phyloP scores from a whole-genome alignment of 2,113 vertebrate genomes.

The Scophthalmus maximus region DNA sequence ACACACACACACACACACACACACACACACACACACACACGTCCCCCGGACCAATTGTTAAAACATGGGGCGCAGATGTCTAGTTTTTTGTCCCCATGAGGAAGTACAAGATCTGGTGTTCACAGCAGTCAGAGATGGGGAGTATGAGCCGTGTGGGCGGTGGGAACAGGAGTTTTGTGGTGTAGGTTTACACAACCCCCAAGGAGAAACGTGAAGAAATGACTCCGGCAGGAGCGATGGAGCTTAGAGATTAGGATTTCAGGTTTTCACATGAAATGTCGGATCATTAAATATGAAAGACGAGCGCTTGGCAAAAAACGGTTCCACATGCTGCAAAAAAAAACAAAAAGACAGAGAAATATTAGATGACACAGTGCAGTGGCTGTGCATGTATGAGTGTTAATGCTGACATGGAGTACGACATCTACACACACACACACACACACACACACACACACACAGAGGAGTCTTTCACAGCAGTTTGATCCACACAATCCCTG shows the following conservation, averaged over 20 bases:
- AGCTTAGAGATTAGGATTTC: slow-evolving; percentile 38
- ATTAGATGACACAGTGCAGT: slow-evolving; percentile 7
- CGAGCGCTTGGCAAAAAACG: slow-evolving; percentile 3
- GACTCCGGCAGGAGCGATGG: slow-evolving; percentile 31
- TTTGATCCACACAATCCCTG: slow-evolving; percentile 38
- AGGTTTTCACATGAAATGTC: slow-evolving; percentile 14
- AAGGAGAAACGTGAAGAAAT: slow-evolving; percentile 45
- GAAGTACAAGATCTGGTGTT: slow-evolving; percentile 40
- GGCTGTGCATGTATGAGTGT: slow-evolving; percentile 10
- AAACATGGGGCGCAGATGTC: slow-evolving; percentile 59
- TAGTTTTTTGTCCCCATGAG: slow-evolving; percentile 57
- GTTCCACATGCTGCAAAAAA: slow-evolving; percentile 17
- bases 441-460: slow-evolving; percentile 43
- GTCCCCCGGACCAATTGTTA: slow-evolving; percentile 23
- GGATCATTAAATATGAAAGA: slow-evolving; percentile 32
- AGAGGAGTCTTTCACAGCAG: slow-evolving; percentile 67
- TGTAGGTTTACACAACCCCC: slow-evolving; percentile 51
- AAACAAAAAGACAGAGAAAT: too few relatives aligned
- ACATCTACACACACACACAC: slow-evolving; percentile 40
- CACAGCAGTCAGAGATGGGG: slow-evolving; percentile 29
- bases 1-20: too few relatives aligned
- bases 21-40: too few relatives aligned
- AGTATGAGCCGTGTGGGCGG: slow-evolving; percentile 26
- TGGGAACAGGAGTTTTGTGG: slow-evolving; percentile 59
- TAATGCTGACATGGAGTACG: not conserved